Evolutionary conservation across 2,113 vertebrate species (phyloP).

Genomic region (Caloenas nicobarica): DNA sequence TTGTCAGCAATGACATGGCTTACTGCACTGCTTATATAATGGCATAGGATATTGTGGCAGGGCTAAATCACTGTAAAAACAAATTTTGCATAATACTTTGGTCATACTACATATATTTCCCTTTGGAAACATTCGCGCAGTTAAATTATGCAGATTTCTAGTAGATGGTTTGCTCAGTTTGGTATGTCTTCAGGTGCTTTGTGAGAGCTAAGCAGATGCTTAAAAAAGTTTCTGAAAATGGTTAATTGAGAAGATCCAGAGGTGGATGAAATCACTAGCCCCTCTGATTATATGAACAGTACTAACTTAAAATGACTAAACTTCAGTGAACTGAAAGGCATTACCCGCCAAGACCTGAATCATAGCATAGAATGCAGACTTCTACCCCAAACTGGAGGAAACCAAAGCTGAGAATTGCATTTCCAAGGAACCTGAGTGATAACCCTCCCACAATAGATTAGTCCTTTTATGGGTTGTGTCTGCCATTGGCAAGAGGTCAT

Average conservation of each 20-base stretch:
- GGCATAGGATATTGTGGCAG: conserved; percentile 58
- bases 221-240: conserved; percentile 39
- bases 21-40: conserved; percentile 58
- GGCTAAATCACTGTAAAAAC: conserved; percentile 69
- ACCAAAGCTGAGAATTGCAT: neutral
- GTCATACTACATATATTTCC: conserved; percentile 55
- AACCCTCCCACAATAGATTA: neutral
- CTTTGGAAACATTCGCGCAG: conserved; percentile 64
- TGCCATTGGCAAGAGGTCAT: neutral
- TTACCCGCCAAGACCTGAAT: neutral
- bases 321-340: neutral
- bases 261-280: neutral
- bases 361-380: rapidly evolving
- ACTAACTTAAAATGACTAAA: neutral
- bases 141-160: conserved; percentile 62
- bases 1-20: conserved; percentile 65
- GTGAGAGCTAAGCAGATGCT: conserved; percentile 44
- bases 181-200: conserved; percentile 46
- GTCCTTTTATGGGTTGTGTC: neutral
- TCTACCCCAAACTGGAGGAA: neutral
- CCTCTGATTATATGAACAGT: neutral
- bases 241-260: neutral
- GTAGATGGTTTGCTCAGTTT: conserved; percentile 7
- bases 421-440: neutral
- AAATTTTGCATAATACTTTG: conserved; percentile 73